Base-by-base conservation (phyloP, 2,888 invertebrate genomes). In the Euphydryas editha region DNA sequence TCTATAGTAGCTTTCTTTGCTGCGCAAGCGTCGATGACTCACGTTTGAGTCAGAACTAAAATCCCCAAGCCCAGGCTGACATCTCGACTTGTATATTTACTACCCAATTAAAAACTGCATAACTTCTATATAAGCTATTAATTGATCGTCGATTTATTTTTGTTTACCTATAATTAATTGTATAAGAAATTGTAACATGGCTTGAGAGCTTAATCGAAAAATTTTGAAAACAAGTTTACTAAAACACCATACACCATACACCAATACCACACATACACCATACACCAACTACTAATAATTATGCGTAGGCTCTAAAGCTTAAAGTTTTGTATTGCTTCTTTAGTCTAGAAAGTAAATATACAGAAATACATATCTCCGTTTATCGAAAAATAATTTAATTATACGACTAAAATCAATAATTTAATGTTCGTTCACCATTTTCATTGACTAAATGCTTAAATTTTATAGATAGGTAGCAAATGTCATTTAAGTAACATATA, bases 31-130 rank as follows among this genome's bases (percentile, higher is more conserved):
- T 73, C 72, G 74, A 71, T 90, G 90, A 91, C 84, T 91, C 90
- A 90, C 79, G 80, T 77, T 83, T 87, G 88, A 88, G 78, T 87
- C 87, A 84, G 79, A 79, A 74, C 78, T 77, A 76, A 77, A 77
- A 81, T 73, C 72, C 74, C 61, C 39, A 59, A 55, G 55, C 59
- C 24, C 64, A 54, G 44, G 54, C 64, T 65, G 62, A 65, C 46
- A 68, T 55, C 39, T 65, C 62, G 57, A 65, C 65, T 70, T 68
- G 44, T 59, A 69, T 44, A 47, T 65, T 62, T 62, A 57, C 30
- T 47, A 18, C 55, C 24, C 59, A 68, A 68, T 68, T 67, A 68
- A 58, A 57, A 39, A 65, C 49, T 61, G 44, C 59, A 61, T 60
- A 47, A 67, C 42, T 36, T 59, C 55, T n/a, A 37, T 62, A 47